Evolutionary conservation across 2,797 vertebrate species (phyloP).

Genomic region (Falco concolor): DNA sequence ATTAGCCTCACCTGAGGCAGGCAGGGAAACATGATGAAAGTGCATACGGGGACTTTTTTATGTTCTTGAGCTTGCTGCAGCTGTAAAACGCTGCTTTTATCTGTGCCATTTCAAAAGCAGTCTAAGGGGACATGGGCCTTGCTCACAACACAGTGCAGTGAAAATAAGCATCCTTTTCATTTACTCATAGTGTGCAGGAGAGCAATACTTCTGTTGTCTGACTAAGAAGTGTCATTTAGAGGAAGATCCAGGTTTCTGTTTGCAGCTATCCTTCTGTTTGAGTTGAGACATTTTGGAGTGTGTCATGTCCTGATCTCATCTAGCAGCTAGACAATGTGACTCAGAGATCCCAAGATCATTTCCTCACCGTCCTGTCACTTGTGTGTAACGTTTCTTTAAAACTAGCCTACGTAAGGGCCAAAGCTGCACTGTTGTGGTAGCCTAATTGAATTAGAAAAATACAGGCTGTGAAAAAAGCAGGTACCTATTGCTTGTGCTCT

Average conservation of each 20-base stretch:
- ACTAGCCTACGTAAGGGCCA: not conserved
- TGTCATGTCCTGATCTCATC: not conserved
- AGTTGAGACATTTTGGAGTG: not conserved
- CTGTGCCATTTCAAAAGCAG: not conserved
- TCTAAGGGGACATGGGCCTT: not conserved
- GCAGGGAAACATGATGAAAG: not conserved
- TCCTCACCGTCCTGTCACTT: not conserved
- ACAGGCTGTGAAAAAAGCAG: not conserved
- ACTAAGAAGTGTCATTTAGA: not conserved
- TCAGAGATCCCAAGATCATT: not conserved
- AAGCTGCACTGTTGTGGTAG: not conserved
- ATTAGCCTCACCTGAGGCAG: not conserved
- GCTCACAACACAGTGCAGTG: not conserved
- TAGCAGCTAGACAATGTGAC: not conserved
- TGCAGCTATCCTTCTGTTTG: not conserved
- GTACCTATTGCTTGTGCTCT: not conserved
- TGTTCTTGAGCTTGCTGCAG: not conserved
- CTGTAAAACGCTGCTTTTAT: constrained; percentile 24
- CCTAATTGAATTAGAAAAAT: not conserved
- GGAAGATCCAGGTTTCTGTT: not conserved
- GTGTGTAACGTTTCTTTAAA: not conserved
- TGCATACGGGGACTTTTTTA: not conserved
- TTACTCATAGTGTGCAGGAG: not conserved
- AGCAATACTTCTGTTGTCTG: not conserved
- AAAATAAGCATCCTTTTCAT: not conserved